phyloP scores from a whole-genome alignment of 2,797 vertebrate genomes.

The Microtus obscurus region DNA sequence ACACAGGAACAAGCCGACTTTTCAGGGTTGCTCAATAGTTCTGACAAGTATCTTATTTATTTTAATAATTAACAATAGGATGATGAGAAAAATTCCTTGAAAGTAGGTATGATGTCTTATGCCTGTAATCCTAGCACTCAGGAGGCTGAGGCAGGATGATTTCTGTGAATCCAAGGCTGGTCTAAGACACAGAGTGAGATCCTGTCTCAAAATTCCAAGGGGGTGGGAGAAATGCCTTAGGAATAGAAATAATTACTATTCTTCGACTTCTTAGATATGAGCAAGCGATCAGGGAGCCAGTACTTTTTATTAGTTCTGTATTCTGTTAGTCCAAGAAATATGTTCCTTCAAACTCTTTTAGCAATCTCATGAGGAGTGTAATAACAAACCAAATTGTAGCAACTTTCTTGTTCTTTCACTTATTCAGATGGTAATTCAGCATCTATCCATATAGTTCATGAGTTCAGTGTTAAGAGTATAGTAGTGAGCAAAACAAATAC shows the following conservation, averaged over 20 bases:
- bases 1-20: neutral
- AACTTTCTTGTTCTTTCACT: neutral
- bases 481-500: neutral
- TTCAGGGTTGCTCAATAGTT: neutral
- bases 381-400: slow-evolving; percentile 4
- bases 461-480: neutral
- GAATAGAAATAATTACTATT: slow-evolving; percentile 11
- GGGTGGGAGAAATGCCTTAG: neutral
- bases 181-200: neutral
- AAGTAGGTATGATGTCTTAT: neutral
- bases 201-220: neutral
- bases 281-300: neutral
- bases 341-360: slow-evolving; percentile 22
- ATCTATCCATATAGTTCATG: neutral
- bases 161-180: neutral
- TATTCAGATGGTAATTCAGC: neutral
- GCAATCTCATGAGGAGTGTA: neutral
- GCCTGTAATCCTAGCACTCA: neutral
- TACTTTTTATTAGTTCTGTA: neutral
- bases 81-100: neutral
- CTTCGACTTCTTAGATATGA: slow-evolving; percentile 35
- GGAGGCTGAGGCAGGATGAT: neutral
- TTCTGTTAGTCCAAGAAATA: neutral
- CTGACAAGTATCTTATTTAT: neutral
- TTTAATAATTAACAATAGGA: slow-evolving; percentile 36